Conservation (phyloP, 2,888 invertebrate species). For the Platerodrilus igneus region DNA sequence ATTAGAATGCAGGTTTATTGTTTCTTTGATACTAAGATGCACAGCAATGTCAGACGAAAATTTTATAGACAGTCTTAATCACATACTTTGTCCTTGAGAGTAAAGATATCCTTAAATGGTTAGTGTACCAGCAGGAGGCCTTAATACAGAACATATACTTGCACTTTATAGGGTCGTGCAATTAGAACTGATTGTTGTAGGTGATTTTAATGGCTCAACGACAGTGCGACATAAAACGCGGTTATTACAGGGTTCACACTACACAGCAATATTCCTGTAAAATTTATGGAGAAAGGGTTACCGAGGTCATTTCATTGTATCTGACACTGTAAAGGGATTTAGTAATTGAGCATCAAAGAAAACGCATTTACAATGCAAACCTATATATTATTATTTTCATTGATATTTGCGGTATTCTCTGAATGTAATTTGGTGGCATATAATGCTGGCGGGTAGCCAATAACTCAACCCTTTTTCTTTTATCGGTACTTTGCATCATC, state of each 20-base stretch:
- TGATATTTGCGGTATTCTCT: too few relatives aligned
- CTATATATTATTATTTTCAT: too few relatives aligned
- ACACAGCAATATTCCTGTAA: conserved; percentile 27
- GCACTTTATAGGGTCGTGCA: conserved; percentile 45
- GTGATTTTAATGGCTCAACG: conserved; percentile 46
- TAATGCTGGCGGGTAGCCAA: too few relatives aligned
- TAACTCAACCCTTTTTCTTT: too few relatives aligned
- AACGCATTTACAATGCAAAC: conserved; percentile 27
- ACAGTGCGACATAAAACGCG: conserved; percentile 43
- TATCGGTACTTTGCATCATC: too few relatives aligned
- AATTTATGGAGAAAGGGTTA: conserved; percentile 41
- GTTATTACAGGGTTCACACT: conserved; percentile 38
- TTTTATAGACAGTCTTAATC: conserved; percentile 43
- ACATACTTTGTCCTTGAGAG: conserved; percentile 39
- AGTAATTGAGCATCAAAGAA: conserved; percentile 31
- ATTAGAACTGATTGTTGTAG: conserved; percentile 48
- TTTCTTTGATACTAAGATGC: conserved; percentile 22
- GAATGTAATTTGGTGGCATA: too few relatives aligned
- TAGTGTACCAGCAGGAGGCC: conserved; percentile 41
- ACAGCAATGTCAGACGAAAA: conserved; percentile 19
- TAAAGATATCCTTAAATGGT: conserved; percentile 43
- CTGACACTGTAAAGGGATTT: conserved; percentile 27
- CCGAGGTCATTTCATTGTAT: conserved; percentile 32
- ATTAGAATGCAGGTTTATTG: conserved; percentile 23
- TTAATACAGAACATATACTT: conserved; percentile 41